Evolutionary conservation across 2,113 vertebrate genomes (phyloP), one percentile per base, ranked within the genome.

Genomic region (Redunca redunca): DNA sequence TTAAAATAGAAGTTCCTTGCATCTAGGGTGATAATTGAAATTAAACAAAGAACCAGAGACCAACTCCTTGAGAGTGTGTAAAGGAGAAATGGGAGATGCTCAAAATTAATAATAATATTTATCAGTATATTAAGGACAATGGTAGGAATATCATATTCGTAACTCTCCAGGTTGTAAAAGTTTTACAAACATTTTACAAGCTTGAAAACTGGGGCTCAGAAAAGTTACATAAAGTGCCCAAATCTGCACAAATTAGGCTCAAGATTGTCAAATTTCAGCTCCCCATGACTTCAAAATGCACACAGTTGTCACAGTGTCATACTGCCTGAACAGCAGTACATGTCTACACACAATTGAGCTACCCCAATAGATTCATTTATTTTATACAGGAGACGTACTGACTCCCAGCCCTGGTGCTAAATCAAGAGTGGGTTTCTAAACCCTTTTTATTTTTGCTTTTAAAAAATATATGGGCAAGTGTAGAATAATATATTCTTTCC

Each of bases 341-440:
- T 91, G 85, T 93, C 86, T 88, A 95, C 40, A 94, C 10, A 96
- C 58, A 89, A 60, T 4, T 95, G 9, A 85, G 17, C 55, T 88
- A 91, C 50, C 14, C 81, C 23, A 83, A 83, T 25, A 90, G 25
- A 94, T 78, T 92, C 33, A 46, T 28, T 52, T 81, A 74, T 82
- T 93, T 57, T 57, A 88, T 46, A 91, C 11, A 81, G 74, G 25
- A 92, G 40, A 96, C 71, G 28, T 78, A 94, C 40, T 83, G 53
- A 83, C 36, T 91, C 43, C 77, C 48, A 77, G 40, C n/a, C 46
- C 17, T 71, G 52, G 67, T 64, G 17, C 40, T 95, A 96, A 97
- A 96, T 90, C 93, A 95, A 97, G 28, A 94, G 28, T 74, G 94
- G 95, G 88, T 94, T 97, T 97, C n/a, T 96, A 94, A 88, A 50